phyloP scores from a whole-genome alignment of 2,797 vertebrate species.

The Myotis daubentonii region DNA sequence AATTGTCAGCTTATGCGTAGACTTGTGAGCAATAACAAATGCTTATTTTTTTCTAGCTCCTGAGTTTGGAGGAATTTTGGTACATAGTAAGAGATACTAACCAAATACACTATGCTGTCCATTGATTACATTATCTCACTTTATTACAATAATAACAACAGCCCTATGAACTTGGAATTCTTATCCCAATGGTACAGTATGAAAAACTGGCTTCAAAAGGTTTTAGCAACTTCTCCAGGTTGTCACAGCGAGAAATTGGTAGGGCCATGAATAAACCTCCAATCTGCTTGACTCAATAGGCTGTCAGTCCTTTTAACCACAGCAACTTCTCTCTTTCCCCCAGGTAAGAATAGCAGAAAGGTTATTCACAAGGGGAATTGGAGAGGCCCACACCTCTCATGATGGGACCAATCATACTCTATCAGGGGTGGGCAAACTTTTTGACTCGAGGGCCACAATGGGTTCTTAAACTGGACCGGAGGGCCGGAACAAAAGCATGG shows the following conservation, averaged over 20 bases:
- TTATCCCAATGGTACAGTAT: not conserved
- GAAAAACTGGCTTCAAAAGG: not conserved
- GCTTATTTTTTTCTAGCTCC: not conserved
- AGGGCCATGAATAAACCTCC: not conserved
- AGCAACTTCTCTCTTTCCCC: not conserved
- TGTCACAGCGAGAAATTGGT: not conserved
- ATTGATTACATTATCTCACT: not conserved
- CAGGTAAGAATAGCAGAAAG: not conserved
- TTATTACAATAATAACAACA: not conserved
- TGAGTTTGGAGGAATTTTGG: not conserved
- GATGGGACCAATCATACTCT: not conserved
- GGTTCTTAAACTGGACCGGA: too few relatives aligned
- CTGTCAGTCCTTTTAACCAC: not conserved
- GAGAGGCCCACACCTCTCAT: not conserved
- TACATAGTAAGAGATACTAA: not conserved
- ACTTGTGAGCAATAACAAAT: not conserved
- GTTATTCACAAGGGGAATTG: not conserved
- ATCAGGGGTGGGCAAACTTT: not conserved
- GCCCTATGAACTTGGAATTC: not conserved
- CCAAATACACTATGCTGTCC: not conserved
- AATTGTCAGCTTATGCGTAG: not conserved
- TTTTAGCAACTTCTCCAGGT: not conserved
- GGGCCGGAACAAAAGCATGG: too few relatives aligned
- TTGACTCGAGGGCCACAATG: too few relatives aligned
- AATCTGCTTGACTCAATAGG: not conserved